phyloP scores from a whole-genome alignment of 2,888 invertebrate genomes.

The Polyommatus iphigenia region DNA sequence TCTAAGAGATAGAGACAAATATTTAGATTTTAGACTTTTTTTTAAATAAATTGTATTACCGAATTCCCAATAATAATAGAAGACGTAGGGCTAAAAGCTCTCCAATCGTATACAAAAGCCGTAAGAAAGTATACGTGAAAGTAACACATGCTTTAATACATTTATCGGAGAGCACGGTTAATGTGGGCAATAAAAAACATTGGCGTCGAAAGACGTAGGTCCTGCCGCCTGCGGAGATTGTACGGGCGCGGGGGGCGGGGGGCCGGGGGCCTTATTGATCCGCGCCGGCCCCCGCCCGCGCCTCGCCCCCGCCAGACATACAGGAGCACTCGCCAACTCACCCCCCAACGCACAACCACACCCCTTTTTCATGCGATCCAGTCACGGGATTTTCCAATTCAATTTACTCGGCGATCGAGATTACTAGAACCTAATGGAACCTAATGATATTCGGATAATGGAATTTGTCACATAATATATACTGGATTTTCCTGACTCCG shows the following conservation, averaged over 20 bases:
- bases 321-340: constrained; percentile 63
- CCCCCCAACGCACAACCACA: constrained; percentile 63
- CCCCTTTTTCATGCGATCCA: constrained; percentile 73
- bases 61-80: not conserved
- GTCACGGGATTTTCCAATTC: constrained; percentile 79
- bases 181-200: constrained; percentile 75
- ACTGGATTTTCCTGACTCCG: not conserved
- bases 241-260: constrained; percentile 53
- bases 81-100: constrained; percentile 17
- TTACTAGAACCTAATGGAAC: constrained; percentile 37
- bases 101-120: constrained; percentile 11
- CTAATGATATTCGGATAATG: constrained; percentile 32
- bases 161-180: constrained; percentile 73
- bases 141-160: constrained; percentile 71
- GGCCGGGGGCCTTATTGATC: constrained; percentile 54
- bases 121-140: constrained; percentile 36
- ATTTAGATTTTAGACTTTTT: too few species aligned
- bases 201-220: constrained; percentile 78
- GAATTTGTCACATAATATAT: constrained; percentile 15
- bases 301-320: constrained; percentile 64
- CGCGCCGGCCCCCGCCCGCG: constrained; percentile 48
- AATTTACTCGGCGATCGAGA: constrained; percentile 64
- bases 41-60: not conserved
- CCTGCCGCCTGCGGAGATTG: constrained; percentile 67
- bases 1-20: too few species aligned